A percentile compares a stretch with the other conserved stretches of the same genome.
phyloP scores from a whole-genome alignment of 2,113 vertebrate genomes.

The Apodemus sylvaticus region DNA sequence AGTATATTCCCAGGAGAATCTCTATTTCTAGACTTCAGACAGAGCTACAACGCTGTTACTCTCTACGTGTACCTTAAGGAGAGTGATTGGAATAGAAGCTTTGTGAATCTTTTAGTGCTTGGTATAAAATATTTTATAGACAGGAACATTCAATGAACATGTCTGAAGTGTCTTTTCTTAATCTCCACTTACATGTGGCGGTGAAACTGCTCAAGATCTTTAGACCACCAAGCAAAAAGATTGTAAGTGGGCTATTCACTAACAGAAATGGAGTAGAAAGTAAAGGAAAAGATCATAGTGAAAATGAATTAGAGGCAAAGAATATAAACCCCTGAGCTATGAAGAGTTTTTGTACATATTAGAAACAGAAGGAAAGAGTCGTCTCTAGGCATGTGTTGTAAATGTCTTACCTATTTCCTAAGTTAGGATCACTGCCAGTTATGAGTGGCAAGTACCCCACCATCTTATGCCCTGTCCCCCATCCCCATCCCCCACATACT shows the following conservation, averaged over 20 bases:
- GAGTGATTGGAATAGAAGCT: background rate
- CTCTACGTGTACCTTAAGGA: background rate
- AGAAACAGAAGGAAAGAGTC: background rate
- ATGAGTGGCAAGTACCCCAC: background rate
- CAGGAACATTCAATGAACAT: background rate
- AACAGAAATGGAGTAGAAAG: conserved; percentile 6
- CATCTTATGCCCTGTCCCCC: background rate
- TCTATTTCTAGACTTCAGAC: background rate
- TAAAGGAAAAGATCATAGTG: background rate
- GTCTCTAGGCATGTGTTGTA: background rate
- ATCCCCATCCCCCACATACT: accelerated
- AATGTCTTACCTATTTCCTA: background rate
- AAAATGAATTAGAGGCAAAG: conserved; percentile 15
- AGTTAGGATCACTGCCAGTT: background rate
- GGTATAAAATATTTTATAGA: background rate
- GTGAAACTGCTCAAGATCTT: background rate
- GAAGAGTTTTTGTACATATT: background rate
- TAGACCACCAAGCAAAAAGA: background rate
- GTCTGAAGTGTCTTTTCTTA: background rate
- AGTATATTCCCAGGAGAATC: background rate
- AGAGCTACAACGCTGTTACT: background rate
- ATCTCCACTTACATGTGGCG: background rate
- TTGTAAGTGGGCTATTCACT: background rate
- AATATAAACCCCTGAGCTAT: background rate
- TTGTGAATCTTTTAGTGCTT: background rate